phyloP scores from a whole-genome alignment of 2,888 invertebrate species.

The Drosophila helvetica region DNA sequence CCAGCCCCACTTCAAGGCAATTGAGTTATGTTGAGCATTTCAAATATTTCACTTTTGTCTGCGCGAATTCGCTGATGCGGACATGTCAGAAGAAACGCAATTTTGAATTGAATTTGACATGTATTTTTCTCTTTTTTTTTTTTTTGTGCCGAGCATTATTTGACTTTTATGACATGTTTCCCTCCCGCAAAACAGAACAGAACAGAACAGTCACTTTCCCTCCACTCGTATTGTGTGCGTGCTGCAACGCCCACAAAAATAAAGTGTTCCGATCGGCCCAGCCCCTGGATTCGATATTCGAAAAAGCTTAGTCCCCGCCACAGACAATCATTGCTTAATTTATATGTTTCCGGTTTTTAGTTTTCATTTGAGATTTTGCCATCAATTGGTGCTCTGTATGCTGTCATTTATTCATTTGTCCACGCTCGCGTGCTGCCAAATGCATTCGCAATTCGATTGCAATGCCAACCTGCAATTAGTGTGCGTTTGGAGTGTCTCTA shows the following conservation, averaged over 20 bases:
- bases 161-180: slow-evolving; percentile 51
- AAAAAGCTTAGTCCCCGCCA: slow-evolving; percentile 14
- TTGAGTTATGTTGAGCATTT: slow-evolving; percentile 44
- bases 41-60: slow-evolving; percentile 38
- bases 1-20: slow-evolving; percentile 30
- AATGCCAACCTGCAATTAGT: slow-evolving; percentile 50
- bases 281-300: slow-evolving; percentile 22
- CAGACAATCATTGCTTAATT: slow-evolving; percentile 58
- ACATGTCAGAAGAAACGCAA: slow-evolving; percentile 38
- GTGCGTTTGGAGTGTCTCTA: slow-evolving; percentile 36
- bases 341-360: slow-evolving; percentile 42
- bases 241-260: slow-evolving; percentile 46
- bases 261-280: slow-evolving; percentile 28
- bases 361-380: slow-evolving; percentile 52
- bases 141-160: slow-evolving; percentile 21
- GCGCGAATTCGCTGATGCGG: slow-evolving; percentile 32
- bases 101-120: slow-evolving; percentile 47
- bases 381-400: slow-evolving; percentile 55
- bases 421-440: slow-evolving; percentile 36
- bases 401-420: slow-evolving; percentile 44
- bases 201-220: not conserved
- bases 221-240: slow-evolving; percentile 34
- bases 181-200: slow-evolving; percentile 5
- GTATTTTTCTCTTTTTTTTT: not conserved
- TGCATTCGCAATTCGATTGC: slow-evolving; percentile 48